These are phyloP conservation scores for Columba livia DNA, from an alignment of 2,113 vertebrate genomes.

Conservation along the genomic window DNA sequence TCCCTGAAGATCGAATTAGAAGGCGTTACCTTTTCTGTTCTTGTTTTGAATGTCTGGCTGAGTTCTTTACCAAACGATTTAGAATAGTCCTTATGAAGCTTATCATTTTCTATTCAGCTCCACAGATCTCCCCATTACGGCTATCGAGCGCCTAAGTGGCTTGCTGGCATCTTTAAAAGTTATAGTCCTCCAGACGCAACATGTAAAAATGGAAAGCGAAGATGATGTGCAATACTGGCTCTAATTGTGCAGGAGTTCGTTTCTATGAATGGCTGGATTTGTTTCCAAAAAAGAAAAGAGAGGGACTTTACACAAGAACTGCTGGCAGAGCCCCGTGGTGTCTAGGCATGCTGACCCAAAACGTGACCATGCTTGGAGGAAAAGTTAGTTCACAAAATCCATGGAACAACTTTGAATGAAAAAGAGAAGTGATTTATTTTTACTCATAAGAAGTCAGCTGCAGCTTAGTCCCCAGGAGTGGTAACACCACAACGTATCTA, in stretches of 20 bases:
- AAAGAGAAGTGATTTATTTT: slow-evolving; percentile 10
- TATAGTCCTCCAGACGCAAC: slow-evolving; percentile 46
- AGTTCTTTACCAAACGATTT: slow-evolving; percentile 3
- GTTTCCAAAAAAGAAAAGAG: neutral
- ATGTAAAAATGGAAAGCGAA: slow-evolving; percentile 57
- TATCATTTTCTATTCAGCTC: slow-evolving; percentile 57
- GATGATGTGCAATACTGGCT: slow-evolving; percentile 22
- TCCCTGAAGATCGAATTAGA: neutral
- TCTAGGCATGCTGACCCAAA: slow-evolving; percentile 57
- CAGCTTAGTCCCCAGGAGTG: neutral
- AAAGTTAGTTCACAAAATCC: slow-evolving; percentile 22
- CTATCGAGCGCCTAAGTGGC: slow-evolving; percentile 58
- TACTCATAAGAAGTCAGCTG: neutral
- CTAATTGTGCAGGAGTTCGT: slow-evolving; percentile 48
- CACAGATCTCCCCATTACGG: slow-evolving; percentile 53
- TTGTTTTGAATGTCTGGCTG: neutral
- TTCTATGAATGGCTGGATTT: slow-evolving; percentile 58
- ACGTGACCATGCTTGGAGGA: slow-evolving; percentile 12
- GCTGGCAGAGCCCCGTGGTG: slow-evolving; percentile 25
- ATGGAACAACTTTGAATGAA: neutral
- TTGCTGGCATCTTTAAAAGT: slow-evolving; percentile 65
- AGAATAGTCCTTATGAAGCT: slow-evolving; percentile 43
- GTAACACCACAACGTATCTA: neutral
- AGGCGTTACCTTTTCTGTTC: neutral
- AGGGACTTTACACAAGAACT: slow-evolving; percentile 9